Evolutionary conservation across 2,113 vertebrate genomes (phyloP).

Genomic region (Laterallus jamaicensis): DNA sequence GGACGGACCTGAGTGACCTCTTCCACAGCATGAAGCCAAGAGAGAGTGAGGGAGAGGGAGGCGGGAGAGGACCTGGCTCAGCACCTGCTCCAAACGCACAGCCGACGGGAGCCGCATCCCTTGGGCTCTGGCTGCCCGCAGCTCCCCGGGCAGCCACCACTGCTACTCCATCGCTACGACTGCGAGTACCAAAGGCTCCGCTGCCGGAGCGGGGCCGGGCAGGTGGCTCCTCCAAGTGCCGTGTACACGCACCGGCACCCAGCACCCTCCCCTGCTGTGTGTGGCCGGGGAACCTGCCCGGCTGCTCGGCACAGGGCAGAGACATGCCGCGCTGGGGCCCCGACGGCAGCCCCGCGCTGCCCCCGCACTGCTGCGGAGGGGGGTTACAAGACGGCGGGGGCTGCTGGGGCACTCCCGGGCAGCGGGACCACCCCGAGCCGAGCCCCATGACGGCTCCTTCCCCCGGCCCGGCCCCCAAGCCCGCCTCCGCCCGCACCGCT

Average conservation of each 20-base stretch:
- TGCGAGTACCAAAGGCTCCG: neutral
- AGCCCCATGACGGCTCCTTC: neutral
- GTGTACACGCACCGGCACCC: accelerated
- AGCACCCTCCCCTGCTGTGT: accelerated
- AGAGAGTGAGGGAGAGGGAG: neutral
- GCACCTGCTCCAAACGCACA: neutral
- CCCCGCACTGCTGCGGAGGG: neutral
- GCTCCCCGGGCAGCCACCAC: neutral
- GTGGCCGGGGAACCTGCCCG: neutral
- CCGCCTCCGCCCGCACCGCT: neutral
- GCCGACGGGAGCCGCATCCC: neutral
- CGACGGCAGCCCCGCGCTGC: neutral
- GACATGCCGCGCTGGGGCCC: neutral
- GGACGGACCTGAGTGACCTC: neutral
- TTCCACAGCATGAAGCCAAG: neutral
- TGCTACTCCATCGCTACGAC: neutral
- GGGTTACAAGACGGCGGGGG: no score
- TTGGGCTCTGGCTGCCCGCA: neutral
- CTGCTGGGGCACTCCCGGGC: neutral
- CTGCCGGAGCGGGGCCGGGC: neutral
- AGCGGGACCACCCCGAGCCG: neutral
- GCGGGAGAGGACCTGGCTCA: neutral
- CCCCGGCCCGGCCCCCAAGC: neutral
- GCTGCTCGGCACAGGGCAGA: neutral
- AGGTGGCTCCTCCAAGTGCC: neutral